Conservation (phyloP, 2,113 vertebrate species). For the Etheostoma spectabile region DNA sequence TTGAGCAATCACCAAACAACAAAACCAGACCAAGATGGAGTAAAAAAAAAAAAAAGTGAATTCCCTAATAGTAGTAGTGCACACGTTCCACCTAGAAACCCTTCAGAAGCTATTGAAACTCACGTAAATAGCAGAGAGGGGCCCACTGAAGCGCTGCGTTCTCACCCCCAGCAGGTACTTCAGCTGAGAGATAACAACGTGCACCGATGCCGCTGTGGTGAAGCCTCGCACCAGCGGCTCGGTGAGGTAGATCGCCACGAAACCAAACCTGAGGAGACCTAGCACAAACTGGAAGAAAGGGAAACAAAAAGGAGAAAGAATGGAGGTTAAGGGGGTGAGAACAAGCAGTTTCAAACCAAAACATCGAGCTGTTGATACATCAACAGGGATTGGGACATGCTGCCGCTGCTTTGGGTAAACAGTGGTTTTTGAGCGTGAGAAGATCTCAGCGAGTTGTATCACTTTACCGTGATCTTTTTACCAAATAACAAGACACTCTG, state of each 20-base stretch:
- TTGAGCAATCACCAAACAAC: too few species aligned
- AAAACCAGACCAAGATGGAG: not conserved
- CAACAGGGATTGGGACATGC: constrained; percentile 21
- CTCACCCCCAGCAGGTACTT: constrained; percentile 94
- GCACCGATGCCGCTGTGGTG: constrained; percentile 93
- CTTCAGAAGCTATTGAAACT: constrained; percentile 71
- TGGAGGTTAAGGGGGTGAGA: not conserved
- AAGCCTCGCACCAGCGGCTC: constrained; percentile 97
- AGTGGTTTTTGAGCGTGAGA: constrained; percentile 42
- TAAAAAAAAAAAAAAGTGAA: not conserved
- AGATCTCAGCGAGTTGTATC: not conserved
- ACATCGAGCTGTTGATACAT: constrained; percentile 14
- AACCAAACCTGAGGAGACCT: constrained; percentile 94
- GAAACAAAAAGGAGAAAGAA: not conserved
- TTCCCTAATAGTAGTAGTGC: not conserved
- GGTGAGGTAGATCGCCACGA: constrained; percentile 95
- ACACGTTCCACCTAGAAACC: not conserved
- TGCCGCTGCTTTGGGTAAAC: constrained; percentile 33
- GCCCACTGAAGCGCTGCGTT: constrained; percentile 89
- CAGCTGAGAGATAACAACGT: constrained; percentile 93
- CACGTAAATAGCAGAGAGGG: constrained; percentile 91
- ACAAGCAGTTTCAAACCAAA: too few species aligned
- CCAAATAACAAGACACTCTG: not conserved
- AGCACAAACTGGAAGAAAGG: constrained; percentile 85
- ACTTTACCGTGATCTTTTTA: not conserved